Conservation (phyloP, 2,797 vertebrate genomes). For the Tauraco hartlaubi region DNA sequence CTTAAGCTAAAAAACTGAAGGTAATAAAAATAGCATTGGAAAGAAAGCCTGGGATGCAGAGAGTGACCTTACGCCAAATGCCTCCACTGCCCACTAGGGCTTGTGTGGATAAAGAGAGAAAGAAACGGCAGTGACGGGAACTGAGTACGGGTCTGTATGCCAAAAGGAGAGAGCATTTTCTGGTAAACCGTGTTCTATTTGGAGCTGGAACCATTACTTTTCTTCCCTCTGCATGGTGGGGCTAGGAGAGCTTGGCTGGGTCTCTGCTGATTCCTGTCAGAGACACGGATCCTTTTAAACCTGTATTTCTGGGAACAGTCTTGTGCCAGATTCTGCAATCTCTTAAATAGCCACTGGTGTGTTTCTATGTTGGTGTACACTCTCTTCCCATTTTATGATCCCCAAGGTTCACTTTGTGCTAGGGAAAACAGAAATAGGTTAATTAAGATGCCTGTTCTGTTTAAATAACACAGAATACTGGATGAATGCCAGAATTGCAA, state of each 20-base stretch:
- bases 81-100: not conserved
- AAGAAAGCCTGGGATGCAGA: not conserved
- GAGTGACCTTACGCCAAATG: not conserved
- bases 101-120: not conserved
- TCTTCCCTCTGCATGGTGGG: rapidly evolving
- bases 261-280: not conserved
- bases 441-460: not conserved
- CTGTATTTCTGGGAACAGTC: not conserved
- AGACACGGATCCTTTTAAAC: not conserved
- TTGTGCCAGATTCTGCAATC: not conserved
- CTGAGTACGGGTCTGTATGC: not conserved
- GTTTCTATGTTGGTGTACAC: not conserved
- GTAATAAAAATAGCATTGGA: not conserved
- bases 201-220: not conserved
- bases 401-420: not conserved
- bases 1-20: not conserved
- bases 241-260: not conserved
- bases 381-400: not conserved
- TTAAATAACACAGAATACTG: constrained; percentile 12
- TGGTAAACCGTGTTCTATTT: not conserved
- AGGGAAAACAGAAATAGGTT: not conserved
- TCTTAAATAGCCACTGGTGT: not conserved
- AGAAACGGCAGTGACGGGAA: not conserved
- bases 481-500: not conserved
- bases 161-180: not conserved